phyloP scores from a whole-genome alignment of 92 coral and sea anemone genomes.

The Epizoanthus ramosus region DNA sequence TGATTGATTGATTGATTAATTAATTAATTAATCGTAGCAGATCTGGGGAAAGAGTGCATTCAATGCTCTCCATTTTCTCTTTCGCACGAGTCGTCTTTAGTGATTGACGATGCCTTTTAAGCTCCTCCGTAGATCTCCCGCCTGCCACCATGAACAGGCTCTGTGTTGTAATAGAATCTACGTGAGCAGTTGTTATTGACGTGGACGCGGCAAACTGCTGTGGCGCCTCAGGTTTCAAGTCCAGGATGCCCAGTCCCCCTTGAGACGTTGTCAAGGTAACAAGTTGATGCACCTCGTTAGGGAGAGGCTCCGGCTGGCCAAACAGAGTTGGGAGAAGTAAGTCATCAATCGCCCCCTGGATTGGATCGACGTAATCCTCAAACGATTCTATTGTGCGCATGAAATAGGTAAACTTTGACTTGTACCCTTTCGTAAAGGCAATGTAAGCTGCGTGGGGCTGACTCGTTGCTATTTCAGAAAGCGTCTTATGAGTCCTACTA shows the following conservation, averaged over 20 bases:
- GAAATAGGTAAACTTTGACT: slow-evolving; percentile 1
- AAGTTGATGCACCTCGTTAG: slow-evolving; percentile 33
- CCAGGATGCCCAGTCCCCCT: slow-evolving; percentile 34
- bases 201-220: slow-evolving; percentile 53
- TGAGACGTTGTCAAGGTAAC: slow-evolving; percentile 47
- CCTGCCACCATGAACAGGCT: slow-evolving; percentile 40
- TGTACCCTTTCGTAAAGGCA: slow-evolving; percentile 35
- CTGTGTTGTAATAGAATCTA: slow-evolving; percentile 50
- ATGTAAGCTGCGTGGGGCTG: slow-evolving; percentile 44
- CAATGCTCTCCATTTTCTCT: slow-evolving; percentile 48
- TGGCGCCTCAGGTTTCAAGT: slow-evolving; percentile 29
- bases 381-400: slow-evolving; percentile 52
- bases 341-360: slow-evolving; percentile 23
- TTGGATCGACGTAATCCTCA: slow-evolving; percentile 48
- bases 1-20: too few relatives aligned
- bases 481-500: too few relatives aligned
- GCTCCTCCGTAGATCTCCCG: slow-evolving; percentile 43
- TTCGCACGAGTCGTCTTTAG: not conserved
- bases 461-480: slow-evolving; percentile 42
- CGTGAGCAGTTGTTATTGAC: slow-evolving; percentile 57
- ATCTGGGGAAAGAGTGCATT: slow-evolving; percentile 41
- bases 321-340: slow-evolving; percentile 39
- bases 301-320: slow-evolving; percentile 53
- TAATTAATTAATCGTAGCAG: slow-evolving; percentile 14
- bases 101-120: slow-evolving; percentile 49